Evolutionary conservation across 1,140 invertebrate species (phyloP), one percentile per base, ranked within the genome.

Genomic region (Chelonus insularis): DNA sequence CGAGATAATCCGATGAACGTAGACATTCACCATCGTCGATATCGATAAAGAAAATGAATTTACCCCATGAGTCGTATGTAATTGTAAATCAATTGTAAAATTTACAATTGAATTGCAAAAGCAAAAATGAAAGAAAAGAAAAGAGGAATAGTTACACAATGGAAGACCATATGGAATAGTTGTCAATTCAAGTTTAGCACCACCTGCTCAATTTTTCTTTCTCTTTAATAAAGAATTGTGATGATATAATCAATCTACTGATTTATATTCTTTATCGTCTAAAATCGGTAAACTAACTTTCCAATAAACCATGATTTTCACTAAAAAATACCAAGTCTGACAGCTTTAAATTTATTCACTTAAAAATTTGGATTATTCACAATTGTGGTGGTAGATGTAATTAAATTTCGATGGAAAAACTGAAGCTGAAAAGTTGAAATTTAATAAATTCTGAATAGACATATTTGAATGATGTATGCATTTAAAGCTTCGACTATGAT

Each of bases 21-120:
- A n/a, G 39, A 56, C 21, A 5, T 56, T 20, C 16, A 16, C 16
- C 23, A 7, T 16, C 18, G 18, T 14, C 2, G 54, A 29, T 56
- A 56, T 56, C 37, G 54, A 43, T 45, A n/a, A 45, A 25, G 39
- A 32, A 56, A 56, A 56, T 56, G 43, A 41, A 56, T 56, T 56
- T 56, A 56, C 29, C 20, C 12, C 23, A 11, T 41, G 52, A 39
- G 29, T n/a, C n/a, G n/a, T n/a, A n/a, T 21, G 29, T 3, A 4
- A 52, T 18, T 20, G 20, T 55, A 54, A 29, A 39, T 14, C 4
- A 4, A 52, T 18, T 20, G 20, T 55, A 54, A 29, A 60, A 54
- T 60, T 52, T 25, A 54, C 58, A 60, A 20, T 43, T 12, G 21
- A 32, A 4, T 45, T n/a, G 14, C 18, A 60, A 32, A 37, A 43